Evolutionary conservation across 2,797 vertebrate genomes (phyloP).

Genomic region (Mormyrops attenuatus): DNA sequence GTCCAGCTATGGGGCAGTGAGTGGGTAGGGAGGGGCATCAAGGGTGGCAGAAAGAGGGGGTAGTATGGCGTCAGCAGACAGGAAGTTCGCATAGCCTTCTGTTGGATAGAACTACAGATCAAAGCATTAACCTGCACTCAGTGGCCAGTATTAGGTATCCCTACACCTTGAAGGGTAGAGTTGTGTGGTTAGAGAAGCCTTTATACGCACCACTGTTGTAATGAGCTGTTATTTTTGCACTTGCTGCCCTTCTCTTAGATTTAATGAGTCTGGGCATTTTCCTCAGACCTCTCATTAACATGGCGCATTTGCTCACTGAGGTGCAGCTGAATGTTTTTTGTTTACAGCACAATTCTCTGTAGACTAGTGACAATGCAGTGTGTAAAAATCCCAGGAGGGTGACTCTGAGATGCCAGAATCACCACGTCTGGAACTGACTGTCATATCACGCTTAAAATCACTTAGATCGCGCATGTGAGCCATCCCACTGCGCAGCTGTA

Average conservation of each 20-base stretch:
- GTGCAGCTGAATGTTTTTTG: background rate
- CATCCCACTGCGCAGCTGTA: background rate
- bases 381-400: background rate
- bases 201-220: background rate
- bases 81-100: background rate
- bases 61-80: background rate
- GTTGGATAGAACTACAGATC: background rate
- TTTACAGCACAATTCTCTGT: background rate
- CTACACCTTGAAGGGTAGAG: background rate
- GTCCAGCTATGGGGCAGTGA: slow-evolving; percentile 67
- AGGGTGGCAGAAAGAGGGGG: slow-evolving; percentile 25
- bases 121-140: background rate
- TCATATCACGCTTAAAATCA: background rate
- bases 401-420: background rate
- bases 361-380: background rate
- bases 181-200: background rate
- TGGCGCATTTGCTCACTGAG: background rate
- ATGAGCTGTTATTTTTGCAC: background rate
- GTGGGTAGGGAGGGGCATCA: background rate
- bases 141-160: background rate
- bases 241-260: background rate
- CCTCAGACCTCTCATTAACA: background rate
- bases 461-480: background rate
- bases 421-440: background rate
- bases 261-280: background rate